Percentiles rank a stretch among this genome's conserved stretches.
phyloP scores from a whole-genome alignment of 2,888 invertebrate genomes.

The Frankliniella fusca region DNA sequence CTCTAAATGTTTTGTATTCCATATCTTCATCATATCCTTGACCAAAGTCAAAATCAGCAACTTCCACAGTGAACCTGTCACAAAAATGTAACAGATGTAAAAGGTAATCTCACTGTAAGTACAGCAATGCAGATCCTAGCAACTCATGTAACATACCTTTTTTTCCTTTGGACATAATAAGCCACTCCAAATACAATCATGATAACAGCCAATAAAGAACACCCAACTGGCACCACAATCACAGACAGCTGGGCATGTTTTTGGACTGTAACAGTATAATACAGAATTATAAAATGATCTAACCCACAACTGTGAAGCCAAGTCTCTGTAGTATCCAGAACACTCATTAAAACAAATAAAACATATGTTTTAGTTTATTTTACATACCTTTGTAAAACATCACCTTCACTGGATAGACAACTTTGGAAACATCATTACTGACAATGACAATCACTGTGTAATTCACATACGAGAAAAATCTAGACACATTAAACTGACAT shows the following conservation, averaged over 20 bases:
- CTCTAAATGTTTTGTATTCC: conserved; percentile 82
- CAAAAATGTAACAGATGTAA: background rate
- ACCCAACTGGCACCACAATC: conserved; percentile 80
- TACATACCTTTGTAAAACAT: conserved; percentile 77
- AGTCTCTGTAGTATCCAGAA: background rate
- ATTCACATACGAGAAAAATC: conserved; percentile 67
- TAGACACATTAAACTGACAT: conserved; percentile 61
- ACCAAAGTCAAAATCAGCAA: conserved; percentile 87
- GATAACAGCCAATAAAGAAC: conserved; percentile 74
- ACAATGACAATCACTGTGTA: conserved; percentile 76
- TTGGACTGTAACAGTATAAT: conserved; percentile 50
- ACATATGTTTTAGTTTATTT: conserved; percentile 19
- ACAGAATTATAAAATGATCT: background rate
- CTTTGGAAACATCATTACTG: conserved; percentile 68
- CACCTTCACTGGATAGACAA: conserved; percentile 65
- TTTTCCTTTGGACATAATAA: conserved; percentile 76
- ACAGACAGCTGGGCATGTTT: conserved; percentile 80
- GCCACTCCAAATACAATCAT: conserved; percentile 82
- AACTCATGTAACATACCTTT: conserved; percentile 53
- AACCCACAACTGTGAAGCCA: background rate
- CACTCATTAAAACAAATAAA: background rate
- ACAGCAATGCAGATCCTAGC: background rate
- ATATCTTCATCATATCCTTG: conserved; percentile 58
- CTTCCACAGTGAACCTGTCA: conserved; percentile 63
- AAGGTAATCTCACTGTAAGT: conserved; percentile 30